These are phyloP conservation scores for Stichopus chloronotus DNA, from an alignment of 35 echinoderm and acorn worm species.

Conservation along the genomic window DNA sequence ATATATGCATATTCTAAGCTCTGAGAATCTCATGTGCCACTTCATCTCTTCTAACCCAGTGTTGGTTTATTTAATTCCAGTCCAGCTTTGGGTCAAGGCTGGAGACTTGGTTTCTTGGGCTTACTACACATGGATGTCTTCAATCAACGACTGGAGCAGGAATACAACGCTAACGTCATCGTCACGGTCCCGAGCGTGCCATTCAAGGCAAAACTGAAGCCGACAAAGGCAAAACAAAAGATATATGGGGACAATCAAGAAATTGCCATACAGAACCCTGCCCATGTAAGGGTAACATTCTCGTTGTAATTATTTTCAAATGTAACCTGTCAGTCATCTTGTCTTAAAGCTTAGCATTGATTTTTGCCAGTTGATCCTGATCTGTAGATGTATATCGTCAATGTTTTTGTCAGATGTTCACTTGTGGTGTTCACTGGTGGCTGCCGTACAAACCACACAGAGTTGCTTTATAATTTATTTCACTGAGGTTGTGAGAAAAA, in stretches of 20 bases:
- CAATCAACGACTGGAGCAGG: conserved; percentile 96
- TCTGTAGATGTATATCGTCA: too few species aligned
- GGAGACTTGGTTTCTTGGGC: conserved; percentile 90
- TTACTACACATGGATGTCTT: conserved; percentile 96
- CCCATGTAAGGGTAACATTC: conserved; percentile 37
- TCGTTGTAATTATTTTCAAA: not conserved
- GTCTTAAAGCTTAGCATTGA: too few species aligned
- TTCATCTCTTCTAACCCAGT: not conserved
- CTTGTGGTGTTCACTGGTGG: too few species aligned
- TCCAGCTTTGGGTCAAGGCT: conserved; percentile 89
- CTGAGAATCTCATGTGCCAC: too few species aligned
- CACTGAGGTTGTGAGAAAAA: too few species aligned
- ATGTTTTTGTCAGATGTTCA: too few species aligned
- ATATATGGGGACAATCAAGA: conserved; percentile 72
- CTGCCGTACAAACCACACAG: too few species aligned
- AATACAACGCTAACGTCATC: conserved; percentile 88
- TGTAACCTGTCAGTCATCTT: too few species aligned
- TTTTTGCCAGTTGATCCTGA: too few species aligned
- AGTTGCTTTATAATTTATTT: too few species aligned
- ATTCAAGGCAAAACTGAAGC: conserved; percentile 81
- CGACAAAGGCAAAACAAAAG: conserved; percentile 78
- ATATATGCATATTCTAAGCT: not conserved
- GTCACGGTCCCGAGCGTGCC: conserved; percentile 93
- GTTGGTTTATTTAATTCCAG: conserved; percentile 36
- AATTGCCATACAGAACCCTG: conserved; percentile 84